Conservation (phyloP, 2,888 invertebrate genomes). For the Leptinotarsa tumamoca region DNA sequence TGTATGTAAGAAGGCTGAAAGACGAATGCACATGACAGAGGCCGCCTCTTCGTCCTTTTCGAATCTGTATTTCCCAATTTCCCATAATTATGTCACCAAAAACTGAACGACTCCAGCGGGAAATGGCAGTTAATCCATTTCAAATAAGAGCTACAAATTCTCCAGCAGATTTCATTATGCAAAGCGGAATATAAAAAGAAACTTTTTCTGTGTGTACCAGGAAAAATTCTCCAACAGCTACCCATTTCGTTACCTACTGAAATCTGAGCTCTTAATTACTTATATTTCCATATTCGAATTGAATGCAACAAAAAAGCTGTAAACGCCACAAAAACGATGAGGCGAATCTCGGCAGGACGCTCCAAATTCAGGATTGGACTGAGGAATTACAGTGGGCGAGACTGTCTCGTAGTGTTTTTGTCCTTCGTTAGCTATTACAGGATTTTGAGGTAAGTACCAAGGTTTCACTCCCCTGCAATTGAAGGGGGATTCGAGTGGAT, state of each 20-base stretch:
- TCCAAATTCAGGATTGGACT: not conserved
- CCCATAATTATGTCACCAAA: too few relatives aligned
- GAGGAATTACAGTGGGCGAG: not conserved
- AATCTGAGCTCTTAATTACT: not conserved
- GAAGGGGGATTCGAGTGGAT: too few relatives aligned
- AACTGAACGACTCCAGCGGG: too few relatives aligned
- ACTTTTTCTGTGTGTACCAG: not conserved
- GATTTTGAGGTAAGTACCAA: too few relatives aligned
- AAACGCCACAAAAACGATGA: not conserved
- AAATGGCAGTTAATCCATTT: too few relatives aligned
- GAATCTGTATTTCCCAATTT: too few relatives aligned
- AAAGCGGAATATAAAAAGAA: not conserved
- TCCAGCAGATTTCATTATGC: not conserved
- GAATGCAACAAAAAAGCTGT: not conserved
- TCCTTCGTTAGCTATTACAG: too few relatives aligned
- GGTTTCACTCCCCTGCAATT: too few relatives aligned
- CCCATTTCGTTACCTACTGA: too few relatives aligned
- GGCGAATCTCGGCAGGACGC: not conserved
- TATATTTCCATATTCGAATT: conserved; percentile 6
- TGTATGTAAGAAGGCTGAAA: too few relatives aligned
- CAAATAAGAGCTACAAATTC: not conserved
- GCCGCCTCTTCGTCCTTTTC: too few relatives aligned
- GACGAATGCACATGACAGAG: too few relatives aligned
- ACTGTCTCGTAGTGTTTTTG: not conserved
- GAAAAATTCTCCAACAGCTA: not conserved